Evolutionary conservation across 1,140 invertebrate species (phyloP), one percentile per base, ranked within the genome.

Genomic region (Lethrus apterus): DNA sequence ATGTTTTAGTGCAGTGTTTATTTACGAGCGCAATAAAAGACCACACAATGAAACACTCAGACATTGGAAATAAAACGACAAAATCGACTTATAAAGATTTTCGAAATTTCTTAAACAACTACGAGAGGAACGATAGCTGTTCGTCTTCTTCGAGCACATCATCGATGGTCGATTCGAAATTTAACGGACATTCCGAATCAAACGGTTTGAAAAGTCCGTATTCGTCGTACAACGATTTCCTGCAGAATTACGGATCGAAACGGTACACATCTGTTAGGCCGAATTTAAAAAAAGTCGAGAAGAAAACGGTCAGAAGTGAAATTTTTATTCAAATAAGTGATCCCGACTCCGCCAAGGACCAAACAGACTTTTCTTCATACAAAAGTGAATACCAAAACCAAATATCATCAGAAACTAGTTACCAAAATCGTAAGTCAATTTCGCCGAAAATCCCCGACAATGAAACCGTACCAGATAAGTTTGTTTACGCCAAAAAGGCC

Each of bases 241-340:
- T 61, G 18, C 44, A 57, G 9, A 52, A 50, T 10, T 57, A 52
- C 21, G 58, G 51, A 10, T 54, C 14, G 20, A 55, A 57, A 26
- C 58, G 57, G 41, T 60, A 50, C 40, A 52, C 43, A 14, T 44
- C 55, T 4, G 55, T 61, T 8, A 58, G 51, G 33, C 50, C 57
- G 4, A 44, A 13, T 5, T 31, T 47, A 2, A 11, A 14, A 21
- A 44, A 46, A 30, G 21, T 15, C 41, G 38, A 44, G 13, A 36
- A n/a, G 20, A 45, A 51, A 41, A 57, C 33, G 24, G 54, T 60
- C 8, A 62, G 57, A 46, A 58, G 52, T 23, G 61, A 63, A 44
- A 53, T 63, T 35, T 59, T 56, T 30, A 53, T 62, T n/a, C 40
- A 62, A 40, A 57, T 62, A 26, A 56, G 50, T 20, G 30, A 46